Evolutionary conservation across 2,888 invertebrate genomes (phyloP).

Genomic region (Anagyrus pseudococci): DNA sequence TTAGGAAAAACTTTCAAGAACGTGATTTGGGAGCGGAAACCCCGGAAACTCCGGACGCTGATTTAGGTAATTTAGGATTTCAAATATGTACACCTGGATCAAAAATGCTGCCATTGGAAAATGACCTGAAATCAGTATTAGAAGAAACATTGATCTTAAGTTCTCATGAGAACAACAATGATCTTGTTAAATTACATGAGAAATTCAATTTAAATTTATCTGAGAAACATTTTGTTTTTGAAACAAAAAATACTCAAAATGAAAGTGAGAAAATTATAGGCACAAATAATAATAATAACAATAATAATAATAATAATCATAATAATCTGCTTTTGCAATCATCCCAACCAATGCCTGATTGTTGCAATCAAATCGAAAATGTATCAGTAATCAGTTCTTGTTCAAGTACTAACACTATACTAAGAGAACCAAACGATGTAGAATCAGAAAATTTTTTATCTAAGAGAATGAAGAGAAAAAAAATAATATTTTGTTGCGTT

Average conservation of each 20-base stretch:
- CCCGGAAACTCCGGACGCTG: conserved; percentile 39
- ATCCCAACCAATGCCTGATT: conserved; percentile 1
- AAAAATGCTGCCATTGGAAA: conserved; percentile 14
- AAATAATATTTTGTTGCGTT: conserved; percentile 35
- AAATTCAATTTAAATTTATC: too few species aligned
- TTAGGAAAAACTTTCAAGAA: conserved; percentile 41
- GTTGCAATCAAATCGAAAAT: conserved; percentile 2
- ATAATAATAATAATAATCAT: conserved; percentile 12
- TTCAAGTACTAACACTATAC: conserved; percentile 18
- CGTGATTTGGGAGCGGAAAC: conserved; percentile 34
- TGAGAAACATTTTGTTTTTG: too few species aligned
- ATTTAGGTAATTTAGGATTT: conserved; percentile 40
- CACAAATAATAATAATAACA: conserved; percentile 13
- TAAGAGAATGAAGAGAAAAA: conserved; percentile 21
- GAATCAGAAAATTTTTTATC: conserved; percentile 29
- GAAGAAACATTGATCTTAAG: too few species aligned
- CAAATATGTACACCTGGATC: conserved; percentile 32
- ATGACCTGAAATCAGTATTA: conserved; percentile 11
- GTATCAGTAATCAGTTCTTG: conserved; percentile 23
- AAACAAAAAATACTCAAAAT: not conserved
- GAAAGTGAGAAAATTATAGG: conserved; percentile 13
- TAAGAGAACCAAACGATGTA: conserved; percentile 10
- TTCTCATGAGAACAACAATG: too few species aligned
- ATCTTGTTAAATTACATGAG: too few species aligned
- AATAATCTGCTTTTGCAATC: conserved; percentile 22